Percentiles rank a stretch among this genome's conserved stretches.
Conservation (phyloP, 2,797 vertebrate genomes). For the Taenioides sp. region DNA sequence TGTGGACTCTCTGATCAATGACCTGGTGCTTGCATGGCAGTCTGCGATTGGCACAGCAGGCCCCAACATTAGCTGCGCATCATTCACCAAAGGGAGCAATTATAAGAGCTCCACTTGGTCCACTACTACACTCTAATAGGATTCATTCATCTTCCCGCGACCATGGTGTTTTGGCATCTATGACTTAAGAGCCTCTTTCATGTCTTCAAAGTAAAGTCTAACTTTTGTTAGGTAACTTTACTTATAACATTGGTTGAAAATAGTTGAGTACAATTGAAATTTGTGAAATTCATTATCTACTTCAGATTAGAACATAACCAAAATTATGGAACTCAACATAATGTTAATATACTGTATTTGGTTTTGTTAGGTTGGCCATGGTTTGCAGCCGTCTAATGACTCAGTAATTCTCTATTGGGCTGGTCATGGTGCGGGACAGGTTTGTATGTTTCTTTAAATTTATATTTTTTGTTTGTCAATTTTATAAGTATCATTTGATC, state of each 20-base stretch:
- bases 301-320: neutral
- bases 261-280: neutral
- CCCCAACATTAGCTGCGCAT: conserved; percentile 35
- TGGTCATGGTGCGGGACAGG: conserved; percentile 77
- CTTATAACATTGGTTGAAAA: neutral
- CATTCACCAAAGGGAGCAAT: conserved; percentile 50
- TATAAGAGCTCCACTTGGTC: conserved; percentile 36
- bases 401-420: conserved; percentile 86
- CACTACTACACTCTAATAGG: conserved; percentile 26
- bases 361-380: conserved; percentile 84
- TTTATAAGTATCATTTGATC: neutral
- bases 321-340: neutral
- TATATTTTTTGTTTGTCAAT: neutral
- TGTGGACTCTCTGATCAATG: conserved; percentile 55
- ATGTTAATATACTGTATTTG: conserved; percentile 3
- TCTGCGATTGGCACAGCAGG: conserved; percentile 40
- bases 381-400: conserved; percentile 83
- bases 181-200: conserved; percentile 30
- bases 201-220: conserved; percentile 35
- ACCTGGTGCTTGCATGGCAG: conserved; percentile 45
- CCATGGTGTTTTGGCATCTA: conserved; percentile 30
- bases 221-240: neutral
- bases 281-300: neutral
- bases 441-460: conserved; percentile 31
- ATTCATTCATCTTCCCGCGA: conserved; percentile 48